Evolutionary conservation across 2,113 vertebrate species (phyloP).

Genomic region (Trochalopteron elliotii): DNA sequence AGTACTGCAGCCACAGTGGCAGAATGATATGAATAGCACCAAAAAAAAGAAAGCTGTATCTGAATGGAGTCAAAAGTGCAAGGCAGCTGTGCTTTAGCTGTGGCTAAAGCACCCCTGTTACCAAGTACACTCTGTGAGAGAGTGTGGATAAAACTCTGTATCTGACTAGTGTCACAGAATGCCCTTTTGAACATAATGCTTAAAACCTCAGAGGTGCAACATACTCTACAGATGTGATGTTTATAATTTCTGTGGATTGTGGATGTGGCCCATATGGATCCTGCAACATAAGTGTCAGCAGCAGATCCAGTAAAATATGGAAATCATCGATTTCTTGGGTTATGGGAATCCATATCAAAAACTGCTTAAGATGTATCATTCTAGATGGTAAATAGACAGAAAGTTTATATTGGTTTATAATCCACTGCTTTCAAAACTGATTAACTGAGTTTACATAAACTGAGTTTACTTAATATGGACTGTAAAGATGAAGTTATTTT

Average conservation of each 20-base stretch:
- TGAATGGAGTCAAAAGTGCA: not conserved
- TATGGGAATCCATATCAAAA: not conserved
- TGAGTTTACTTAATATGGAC: not conserved
- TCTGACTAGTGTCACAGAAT: fast-evolving
- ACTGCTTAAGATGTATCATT: not conserved
- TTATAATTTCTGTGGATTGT: not conserved
- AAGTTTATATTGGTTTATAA: not conserved
- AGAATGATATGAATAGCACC: not conserved
- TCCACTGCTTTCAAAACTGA: not conserved
- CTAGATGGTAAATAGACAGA: not conserved
- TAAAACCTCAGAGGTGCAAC: not conserved
- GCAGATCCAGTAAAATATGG: not conserved
- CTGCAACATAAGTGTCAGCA: not conserved
- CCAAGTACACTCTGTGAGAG: not conserved
- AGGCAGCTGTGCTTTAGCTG: not conserved
- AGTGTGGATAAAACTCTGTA: not conserved
- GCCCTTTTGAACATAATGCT: not conserved
- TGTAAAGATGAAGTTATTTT: not conserved
- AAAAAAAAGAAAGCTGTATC: not conserved
- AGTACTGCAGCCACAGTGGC: not conserved
- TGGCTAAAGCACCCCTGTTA: not conserved
- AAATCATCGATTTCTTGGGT: not conserved
- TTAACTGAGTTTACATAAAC: not conserved
- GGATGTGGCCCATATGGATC: not conserved
- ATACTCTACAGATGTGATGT: fast-evolving